Percentiles rank a stretch among this genome's conserved stretches.
Evolutionary conservation across 2,888 invertebrate species (phyloP).

Genomic region (Sinotaia quadrata): DNA sequence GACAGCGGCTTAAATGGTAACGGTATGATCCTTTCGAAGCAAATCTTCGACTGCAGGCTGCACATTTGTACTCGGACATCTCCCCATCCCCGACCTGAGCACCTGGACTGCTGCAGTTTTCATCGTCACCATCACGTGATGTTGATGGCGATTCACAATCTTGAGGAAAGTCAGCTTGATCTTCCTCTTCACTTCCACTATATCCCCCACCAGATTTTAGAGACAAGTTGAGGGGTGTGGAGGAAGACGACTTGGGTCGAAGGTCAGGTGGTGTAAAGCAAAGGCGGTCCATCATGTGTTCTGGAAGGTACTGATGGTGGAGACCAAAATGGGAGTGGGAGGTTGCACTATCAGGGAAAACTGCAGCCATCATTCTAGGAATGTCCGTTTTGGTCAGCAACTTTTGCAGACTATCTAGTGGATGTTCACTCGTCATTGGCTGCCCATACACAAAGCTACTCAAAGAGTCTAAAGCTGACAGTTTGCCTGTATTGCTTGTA

Average conservation of each 20-base stretch:
- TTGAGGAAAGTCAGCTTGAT: conserved; percentile 16
- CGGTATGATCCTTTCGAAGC: conserved; percentile 97
- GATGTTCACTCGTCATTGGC: conserved; percentile 79
- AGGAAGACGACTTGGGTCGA: conserved; percentile 20
- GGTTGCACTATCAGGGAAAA: conserved; percentile 34
- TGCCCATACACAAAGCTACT: conserved; percentile 70
- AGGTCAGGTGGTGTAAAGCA: conserved; percentile 21
- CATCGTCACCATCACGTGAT: conserved; percentile 37
- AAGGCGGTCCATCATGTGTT: conserved; percentile 19
- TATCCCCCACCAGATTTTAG: conserved; percentile 40
- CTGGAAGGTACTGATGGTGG: conserved; percentile 27
- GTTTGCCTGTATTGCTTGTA: conserved; percentile 8
- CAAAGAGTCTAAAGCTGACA: conserved; percentile 67
- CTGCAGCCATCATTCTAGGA: conserved; percentile 41
- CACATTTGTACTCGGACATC: conserved; percentile 59
- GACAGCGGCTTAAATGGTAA: conserved; percentile 83
- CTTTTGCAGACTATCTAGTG: conserved; percentile 93
- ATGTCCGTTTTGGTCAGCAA: conserved; percentile 95
- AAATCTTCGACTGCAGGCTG: conserved; percentile 78
- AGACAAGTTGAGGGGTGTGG: conserved; percentile 57
- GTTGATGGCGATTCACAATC: conserved; percentile 3
- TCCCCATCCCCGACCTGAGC: conserved; percentile 56
- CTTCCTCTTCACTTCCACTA: conserved; percentile 30
- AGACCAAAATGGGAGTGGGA: conserved; percentile 42
- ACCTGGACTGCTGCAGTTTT: conserved; percentile 42